These are phyloP conservation scores for Chaetura pelagica DNA, from an alignment of 2,113 vertebrate species.

Conservation along the genomic window DNA sequence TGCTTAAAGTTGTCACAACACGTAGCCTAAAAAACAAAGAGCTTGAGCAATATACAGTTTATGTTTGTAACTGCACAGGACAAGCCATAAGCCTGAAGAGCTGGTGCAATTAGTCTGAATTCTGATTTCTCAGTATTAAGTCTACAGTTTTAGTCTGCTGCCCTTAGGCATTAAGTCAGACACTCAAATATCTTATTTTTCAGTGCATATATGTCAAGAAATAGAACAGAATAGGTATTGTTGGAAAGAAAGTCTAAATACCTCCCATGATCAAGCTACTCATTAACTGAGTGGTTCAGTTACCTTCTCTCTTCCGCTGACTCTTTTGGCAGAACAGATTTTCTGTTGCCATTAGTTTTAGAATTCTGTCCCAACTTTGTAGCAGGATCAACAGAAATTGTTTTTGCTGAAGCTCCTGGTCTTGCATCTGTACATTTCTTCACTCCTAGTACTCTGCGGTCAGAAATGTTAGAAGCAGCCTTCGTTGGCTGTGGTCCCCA, in stretches of 20 bases:
- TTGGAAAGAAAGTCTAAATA: background rate
- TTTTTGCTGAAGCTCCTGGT: background rate
- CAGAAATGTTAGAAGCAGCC: background rate
- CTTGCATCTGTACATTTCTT: constrained; percentile 30
- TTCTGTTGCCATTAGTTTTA: constrained; percentile 54
- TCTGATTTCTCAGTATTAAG: background rate
- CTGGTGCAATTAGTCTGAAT: background rate
- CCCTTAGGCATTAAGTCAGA: background rate
- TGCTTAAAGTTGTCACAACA: background rate
- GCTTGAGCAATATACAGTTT: background rate
- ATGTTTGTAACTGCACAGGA: background rate
- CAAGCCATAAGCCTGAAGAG: background rate
- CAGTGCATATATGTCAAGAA: background rate
- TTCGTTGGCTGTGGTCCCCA: background rate
- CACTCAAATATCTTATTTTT: background rate
- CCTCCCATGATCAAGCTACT: background rate
- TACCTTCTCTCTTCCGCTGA: constrained; percentile 84
- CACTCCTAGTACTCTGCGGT: background rate
- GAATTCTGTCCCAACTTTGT: background rate
- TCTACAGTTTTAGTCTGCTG: background rate
- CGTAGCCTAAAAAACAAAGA: background rate
- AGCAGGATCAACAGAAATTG: background rate
- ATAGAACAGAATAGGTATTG: background rate
- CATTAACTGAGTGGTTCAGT: background rate
- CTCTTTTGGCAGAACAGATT: constrained; percentile 68